These are phyloP conservation scores for Eutolmus rufibarbis DNA, from an alignment of 2,888 invertebrate genomes.

Conservation along the genomic window DNA sequence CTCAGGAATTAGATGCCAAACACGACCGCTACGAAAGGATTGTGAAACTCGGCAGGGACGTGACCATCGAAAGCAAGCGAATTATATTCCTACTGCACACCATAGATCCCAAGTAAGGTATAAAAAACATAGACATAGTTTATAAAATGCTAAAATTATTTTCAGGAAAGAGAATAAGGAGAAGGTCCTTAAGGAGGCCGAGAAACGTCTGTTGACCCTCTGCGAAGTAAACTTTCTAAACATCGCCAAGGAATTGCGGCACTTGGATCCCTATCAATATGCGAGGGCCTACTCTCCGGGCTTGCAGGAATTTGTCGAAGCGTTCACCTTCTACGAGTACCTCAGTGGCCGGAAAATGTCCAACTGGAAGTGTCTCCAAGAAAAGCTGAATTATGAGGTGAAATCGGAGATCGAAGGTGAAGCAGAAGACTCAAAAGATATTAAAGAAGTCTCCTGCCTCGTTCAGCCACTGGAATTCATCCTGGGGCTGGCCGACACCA, in stretches of 20 bases:
- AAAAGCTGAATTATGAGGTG: constrained; percentile 64
- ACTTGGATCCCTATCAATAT: constrained; percentile 75
- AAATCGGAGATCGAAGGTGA: background rate
- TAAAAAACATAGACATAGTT: background rate
- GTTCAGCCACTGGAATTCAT: constrained; percentile 68
- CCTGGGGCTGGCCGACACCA: constrained; percentile 84
- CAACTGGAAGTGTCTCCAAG: constrained; percentile 68
- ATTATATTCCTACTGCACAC: constrained; percentile 87
- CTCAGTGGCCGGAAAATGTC: constrained; percentile 69
- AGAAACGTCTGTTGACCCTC: constrained; percentile 71
- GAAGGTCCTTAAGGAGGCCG: constrained; percentile 69
- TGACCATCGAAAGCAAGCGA: constrained; percentile 89
- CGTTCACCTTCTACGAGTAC: constrained; percentile 78
- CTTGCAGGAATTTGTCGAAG: constrained; percentile 84
- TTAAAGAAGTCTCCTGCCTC: constrained; percentile 52
- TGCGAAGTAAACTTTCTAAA: constrained; percentile 65
- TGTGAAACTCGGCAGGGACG: constrained; percentile 81
- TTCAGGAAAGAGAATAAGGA: constrained; percentile 66
- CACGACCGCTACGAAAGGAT: constrained; percentile 86
- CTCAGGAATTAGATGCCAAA: constrained; percentile 73
- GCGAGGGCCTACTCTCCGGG: constrained; percentile 72
- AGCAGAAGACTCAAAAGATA: background rate
- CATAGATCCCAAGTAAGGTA: constrained; percentile 61
- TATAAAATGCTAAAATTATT: background rate
- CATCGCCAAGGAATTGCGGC: constrained; percentile 78